Conservation (phyloP, 2,797 vertebrate genomes). For the Oryzias dopingdopingensis region DNA sequence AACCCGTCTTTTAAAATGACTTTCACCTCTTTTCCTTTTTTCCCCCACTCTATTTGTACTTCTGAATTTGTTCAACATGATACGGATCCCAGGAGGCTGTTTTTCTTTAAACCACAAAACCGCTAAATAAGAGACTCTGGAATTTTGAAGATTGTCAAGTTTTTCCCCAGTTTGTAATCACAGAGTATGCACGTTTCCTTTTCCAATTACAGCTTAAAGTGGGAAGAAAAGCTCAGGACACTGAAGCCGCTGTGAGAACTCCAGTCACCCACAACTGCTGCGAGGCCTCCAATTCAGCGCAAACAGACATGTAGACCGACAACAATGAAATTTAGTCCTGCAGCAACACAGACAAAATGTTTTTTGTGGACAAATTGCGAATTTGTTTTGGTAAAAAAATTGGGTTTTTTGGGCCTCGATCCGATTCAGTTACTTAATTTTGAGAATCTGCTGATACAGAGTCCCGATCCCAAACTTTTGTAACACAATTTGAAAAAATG, state of each 20-base stretch:
- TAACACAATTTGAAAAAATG: too few species aligned
- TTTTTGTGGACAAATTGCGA: neutral
- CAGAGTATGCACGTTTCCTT: constrained; percentile 20
- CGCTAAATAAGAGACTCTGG: constrained; percentile 31
- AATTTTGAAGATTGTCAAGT: constrained; percentile 43
- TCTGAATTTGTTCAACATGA: constrained; percentile 23
- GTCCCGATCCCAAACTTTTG: too few species aligned
- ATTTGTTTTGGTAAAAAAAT: too few species aligned
- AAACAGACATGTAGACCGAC: neutral
- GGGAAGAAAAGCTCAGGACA: constrained; percentile 57
- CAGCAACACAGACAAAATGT: neutral
- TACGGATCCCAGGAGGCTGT: constrained; percentile 39
- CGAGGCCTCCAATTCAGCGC: constrained; percentile 22
- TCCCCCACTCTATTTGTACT: constrained; percentile 41
- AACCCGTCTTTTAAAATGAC: too few species aligned
- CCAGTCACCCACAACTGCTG: constrained; percentile 60
- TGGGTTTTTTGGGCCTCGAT: too few species aligned
- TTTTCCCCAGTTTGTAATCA: constrained; percentile 25
- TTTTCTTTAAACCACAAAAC: constrained; percentile 20
- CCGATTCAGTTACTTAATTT: too few species aligned
- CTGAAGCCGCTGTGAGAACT: constrained; percentile 68
- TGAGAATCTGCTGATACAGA: too few species aligned
- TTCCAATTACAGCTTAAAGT: constrained; percentile 47
- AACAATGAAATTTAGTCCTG: neutral
- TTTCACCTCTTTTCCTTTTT: constrained; percentile 9